Percentiles rank a stretch among this genome's conserved stretches.
Conservation (phyloP, 2,797 vertebrate genomes). For the Crypturellus tataupa region DNA sequence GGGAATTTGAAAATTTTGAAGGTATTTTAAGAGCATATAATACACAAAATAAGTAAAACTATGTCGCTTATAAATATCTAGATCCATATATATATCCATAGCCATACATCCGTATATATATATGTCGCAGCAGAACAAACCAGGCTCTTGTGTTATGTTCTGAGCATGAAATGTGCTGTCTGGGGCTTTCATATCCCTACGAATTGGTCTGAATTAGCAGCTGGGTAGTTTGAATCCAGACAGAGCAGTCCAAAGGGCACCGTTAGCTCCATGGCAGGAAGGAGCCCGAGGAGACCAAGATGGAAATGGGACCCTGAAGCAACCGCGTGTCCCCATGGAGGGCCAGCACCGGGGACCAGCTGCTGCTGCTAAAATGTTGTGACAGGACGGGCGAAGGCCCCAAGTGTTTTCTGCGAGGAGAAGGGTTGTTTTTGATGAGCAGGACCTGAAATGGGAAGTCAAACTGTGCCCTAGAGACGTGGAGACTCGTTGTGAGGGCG, state of each 20-base stretch:
- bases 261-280: background rate
- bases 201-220: background rate
- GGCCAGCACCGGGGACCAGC: background rate
- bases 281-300: background rate
- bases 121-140: background rate
- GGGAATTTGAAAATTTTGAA: background rate
- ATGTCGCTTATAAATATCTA: background rate
- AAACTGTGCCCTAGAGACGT: rapidly evolving
- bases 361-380: constrained; percentile 15
- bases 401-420: background rate
- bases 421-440: background rate
- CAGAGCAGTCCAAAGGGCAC: constrained; percentile 17
- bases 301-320: background rate
- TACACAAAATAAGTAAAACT: background rate
- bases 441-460: background rate
- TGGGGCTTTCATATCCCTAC: background rate
- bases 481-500: rapidly evolving
- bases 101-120: background rate
- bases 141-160: background rate
- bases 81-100: background rate
- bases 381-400: background rate
- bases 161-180: background rate
- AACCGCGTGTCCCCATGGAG: rapidly evolving
- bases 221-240: background rate
- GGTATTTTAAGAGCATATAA: background rate